Evolutionary conservation across 2,888 invertebrate species (phyloP).

Genomic region (Pyrgus malvae): DNA sequence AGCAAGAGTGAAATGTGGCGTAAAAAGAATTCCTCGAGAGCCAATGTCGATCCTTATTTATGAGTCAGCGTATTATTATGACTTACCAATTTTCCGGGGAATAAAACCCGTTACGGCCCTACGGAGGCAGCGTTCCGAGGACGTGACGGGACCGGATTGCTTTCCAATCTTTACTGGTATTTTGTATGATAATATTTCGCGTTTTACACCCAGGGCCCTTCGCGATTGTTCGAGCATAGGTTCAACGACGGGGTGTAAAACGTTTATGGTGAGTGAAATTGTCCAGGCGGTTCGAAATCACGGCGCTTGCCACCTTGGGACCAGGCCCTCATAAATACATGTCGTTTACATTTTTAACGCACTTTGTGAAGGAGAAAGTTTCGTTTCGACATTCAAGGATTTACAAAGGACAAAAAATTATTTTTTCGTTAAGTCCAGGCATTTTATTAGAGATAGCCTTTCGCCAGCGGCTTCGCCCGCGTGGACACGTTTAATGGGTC

Average conservation of each 20-base stretch:
- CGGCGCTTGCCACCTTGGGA: not conserved
- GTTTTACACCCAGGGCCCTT: slow-evolving; percentile 16
- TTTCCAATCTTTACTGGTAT: slow-evolving; percentile 58
- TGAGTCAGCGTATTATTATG: slow-evolving; percentile 79
- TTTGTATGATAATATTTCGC: slow-evolving; percentile 61
- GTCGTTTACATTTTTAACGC: too few relatives aligned
- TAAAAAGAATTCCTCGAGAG: slow-evolving; percentile 74
- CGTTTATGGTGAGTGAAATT: slow-evolving; percentile 10
- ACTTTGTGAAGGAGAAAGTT: too few relatives aligned
- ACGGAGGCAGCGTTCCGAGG: slow-evolving; percentile 42
- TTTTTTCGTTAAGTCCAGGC: too few relatives aligned
- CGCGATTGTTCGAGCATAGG: slow-evolving; percentile 17
- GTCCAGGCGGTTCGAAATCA: not conserved
- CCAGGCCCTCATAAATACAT: too few relatives aligned
- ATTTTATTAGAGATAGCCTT: too few relatives aligned
- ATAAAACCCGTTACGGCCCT: slow-evolving; percentile 52
- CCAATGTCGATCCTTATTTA: slow-evolving; percentile 78
- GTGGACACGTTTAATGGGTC: too few relatives aligned
- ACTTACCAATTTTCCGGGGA: slow-evolving; percentile 78
- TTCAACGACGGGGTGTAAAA: slow-evolving; percentile 8
- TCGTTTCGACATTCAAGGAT: too few relatives aligned
- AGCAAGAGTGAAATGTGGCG: slow-evolving; percentile 72
- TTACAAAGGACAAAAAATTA: too few relatives aligned
- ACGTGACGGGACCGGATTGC: slow-evolving; percentile 58
- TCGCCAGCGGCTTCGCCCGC: too few relatives aligned